Evolutionary conservation across 2,888 invertebrate species (phyloP), one percentile per base, ranked within the genome.

Genomic region (Lasioglossum marginatum): DNA sequence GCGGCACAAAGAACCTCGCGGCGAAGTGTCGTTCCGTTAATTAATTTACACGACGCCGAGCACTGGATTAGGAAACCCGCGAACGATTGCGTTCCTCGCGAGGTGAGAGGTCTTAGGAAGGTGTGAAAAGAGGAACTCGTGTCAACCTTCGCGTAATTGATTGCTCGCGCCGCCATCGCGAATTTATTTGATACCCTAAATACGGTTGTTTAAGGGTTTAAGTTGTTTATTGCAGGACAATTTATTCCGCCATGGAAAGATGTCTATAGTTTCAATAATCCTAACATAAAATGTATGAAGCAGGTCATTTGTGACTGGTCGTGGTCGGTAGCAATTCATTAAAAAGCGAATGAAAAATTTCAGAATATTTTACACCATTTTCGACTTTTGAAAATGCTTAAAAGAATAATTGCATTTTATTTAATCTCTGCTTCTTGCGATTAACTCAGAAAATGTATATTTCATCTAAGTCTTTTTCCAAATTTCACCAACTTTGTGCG

Each of bases 41-140:
- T 90, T 90, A 90, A 90, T 90, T 90, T 88, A 90, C 77, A 78
- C 80, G 76, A 77, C 68, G 81, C 70, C 78, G 68, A 72, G 68
- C 82, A 70, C 78, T 72, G 90, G 83, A 87, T 90, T 88, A 87
- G 81, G 63, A 83, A 79, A 70, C 74, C 85, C 79, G 60, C 52
- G 70, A 82, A 66, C 75, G 79, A 85, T 77, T 75, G 63, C 72
- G 63, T 83, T 68, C 48, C 70, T 78, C n/a, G 45, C 48, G 27
- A 48, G 4, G 45, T 27, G 12, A 81, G 27, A 12, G 68, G 31
- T 80, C 57, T 66, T 43, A 31, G 40, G 23, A 82, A 48, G 79
- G 74, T 72, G 82, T 31, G 57, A 81, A 78, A 75, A 72, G 48
- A 73, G 79, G 66, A 75, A 73, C 77, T 34, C 31, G 27, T 76